These are phyloP conservation scores for Falco cherrug DNA, from an alignment of 2,797 vertebrate species.

Conservation along the genomic window DNA sequence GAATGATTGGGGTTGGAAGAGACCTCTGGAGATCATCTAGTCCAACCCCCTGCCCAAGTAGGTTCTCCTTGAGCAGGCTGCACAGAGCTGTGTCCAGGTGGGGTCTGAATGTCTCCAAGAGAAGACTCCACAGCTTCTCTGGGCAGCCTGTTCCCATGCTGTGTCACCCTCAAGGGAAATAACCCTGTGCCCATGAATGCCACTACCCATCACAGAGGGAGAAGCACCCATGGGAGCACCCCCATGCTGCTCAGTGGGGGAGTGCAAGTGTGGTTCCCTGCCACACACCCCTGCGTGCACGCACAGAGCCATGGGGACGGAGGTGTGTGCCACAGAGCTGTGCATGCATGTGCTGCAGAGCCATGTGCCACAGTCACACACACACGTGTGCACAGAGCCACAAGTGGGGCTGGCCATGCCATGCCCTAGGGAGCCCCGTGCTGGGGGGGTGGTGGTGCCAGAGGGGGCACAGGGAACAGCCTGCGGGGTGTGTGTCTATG, in stretches of 20 bases:
- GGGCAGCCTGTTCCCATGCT: too few relatives aligned
- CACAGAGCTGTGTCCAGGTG: too few relatives aligned
- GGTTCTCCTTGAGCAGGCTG: too few relatives aligned
- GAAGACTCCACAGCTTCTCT: too few relatives aligned
- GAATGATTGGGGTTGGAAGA: too few relatives aligned
- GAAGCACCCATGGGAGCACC: neutral
- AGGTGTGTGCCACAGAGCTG: neutral
- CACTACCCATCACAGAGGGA: neutral
- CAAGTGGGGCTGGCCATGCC: neutral
- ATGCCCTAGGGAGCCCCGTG: neutral
- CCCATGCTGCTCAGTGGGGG: neutral
- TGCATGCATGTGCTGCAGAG: neutral
- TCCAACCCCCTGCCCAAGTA: too few relatives aligned
- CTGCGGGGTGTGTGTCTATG: too few relatives aligned
- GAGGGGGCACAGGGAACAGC: neutral
- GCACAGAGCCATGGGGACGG: accelerated
- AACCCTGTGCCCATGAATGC: neutral
- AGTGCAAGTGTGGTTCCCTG: neutral
- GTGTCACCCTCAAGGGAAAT: too few relatives aligned
- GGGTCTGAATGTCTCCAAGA: too few relatives aligned
- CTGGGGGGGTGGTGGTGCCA: too few relatives aligned
- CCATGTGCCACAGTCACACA: neutral
- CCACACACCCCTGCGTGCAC: neutral
- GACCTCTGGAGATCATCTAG: too few relatives aligned
- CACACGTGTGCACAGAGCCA: neutral